Evolutionary conservation across 2,888 invertebrate genomes (phyloP).

Genomic region (Euplagia quadripunctaria): DNA sequence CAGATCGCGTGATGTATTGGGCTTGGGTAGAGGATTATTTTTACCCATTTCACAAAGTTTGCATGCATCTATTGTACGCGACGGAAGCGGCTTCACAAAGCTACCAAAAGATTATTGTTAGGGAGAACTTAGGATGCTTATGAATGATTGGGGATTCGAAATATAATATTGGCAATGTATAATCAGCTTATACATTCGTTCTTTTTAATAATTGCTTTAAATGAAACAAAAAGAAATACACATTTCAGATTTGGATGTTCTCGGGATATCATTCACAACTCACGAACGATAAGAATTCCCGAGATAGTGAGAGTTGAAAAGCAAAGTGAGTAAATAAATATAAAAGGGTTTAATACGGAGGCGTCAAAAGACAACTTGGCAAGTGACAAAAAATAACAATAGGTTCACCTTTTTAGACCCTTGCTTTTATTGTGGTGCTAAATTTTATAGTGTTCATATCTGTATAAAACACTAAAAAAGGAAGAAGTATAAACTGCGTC

Average conservation of each 20-base stretch:
- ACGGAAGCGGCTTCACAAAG: slow-evolving; percentile 85
- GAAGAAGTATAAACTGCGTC: background rate
- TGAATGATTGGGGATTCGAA: slow-evolving; percentile 74
- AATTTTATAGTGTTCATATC: slow-evolving; percentile 31
- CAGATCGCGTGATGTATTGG: slow-evolving; percentile 86
- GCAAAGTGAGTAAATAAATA: slow-evolving; percentile 43
- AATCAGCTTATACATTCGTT: slow-evolving; percentile 53
- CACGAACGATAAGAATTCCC: slow-evolving; percentile 23
- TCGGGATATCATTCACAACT: slow-evolving; percentile 18
- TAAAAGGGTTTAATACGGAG: slow-evolving; percentile 41
- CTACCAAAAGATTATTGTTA: slow-evolving; percentile 77
- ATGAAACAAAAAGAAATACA: background rate
- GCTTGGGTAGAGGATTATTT: slow-evolving; percentile 83
- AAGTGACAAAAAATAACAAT: slow-evolving; percentile 46
- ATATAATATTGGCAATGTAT: slow-evolving; percentile 66
- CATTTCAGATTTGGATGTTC: background rate
- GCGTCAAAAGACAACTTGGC: slow-evolving; percentile 41
- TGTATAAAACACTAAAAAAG: background rate
- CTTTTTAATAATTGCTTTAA: slow-evolving; percentile 26
- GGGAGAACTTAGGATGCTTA: slow-evolving; percentile 69
- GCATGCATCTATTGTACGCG: slow-evolving; percentile 83
- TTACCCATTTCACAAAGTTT: slow-evolving; percentile 86
- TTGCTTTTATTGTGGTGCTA: slow-evolving; percentile 32
- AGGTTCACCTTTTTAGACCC: slow-evolving; percentile 37
- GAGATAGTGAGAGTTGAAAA: slow-evolving; percentile 25